A percentile compares a stretch with the other conserved stretches of the same genome.
Conservation (phyloP, 2,888 invertebrate genomes). For the Ephialtes manifestator region DNA sequence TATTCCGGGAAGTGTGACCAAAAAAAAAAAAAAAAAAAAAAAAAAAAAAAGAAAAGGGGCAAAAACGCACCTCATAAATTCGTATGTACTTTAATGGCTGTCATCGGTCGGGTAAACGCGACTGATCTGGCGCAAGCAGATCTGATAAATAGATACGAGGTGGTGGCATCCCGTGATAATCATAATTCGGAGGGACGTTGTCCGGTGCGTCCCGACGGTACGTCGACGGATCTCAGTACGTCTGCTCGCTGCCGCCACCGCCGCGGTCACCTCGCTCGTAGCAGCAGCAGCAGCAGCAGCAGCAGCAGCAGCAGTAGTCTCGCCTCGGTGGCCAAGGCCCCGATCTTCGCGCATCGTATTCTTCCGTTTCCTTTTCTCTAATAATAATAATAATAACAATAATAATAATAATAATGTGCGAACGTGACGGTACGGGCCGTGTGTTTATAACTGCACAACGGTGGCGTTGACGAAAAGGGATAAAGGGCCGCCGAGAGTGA, state of each 20-base stretch:
- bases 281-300: constrained; percentile 9
- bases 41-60: not conserved
- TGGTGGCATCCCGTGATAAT: constrained; percentile 53
- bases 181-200: constrained; percentile 24
- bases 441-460: constrained; percentile 78
- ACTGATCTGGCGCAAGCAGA: constrained; percentile 57
- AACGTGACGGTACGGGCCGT: constrained; percentile 71
- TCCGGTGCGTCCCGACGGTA: constrained; percentile 45
- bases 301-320: constrained; percentile 38
- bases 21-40: constrained; percentile 3
- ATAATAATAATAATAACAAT: not conserved
- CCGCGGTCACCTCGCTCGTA: constrained; percentile 57
- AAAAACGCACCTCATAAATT: not conserved
- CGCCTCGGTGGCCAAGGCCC: constrained; percentile 49
- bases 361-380: constrained; percentile 36
- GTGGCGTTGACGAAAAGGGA: constrained; percentile 72
- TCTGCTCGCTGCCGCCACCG: constrained; percentile 15
- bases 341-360: constrained; percentile 41
- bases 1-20: constrained; percentile 24
- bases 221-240: constrained; percentile 29
- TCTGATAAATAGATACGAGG: constrained; percentile 43
- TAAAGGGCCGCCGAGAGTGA: constrained; percentile 19
- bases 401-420: constrained; percentile 72
- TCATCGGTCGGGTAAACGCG: constrained; percentile 58
- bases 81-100: constrained; percentile 66